Conservation (phyloP, 2,888 invertebrate genomes). For the Sarcophaga rosellei region DNA sequence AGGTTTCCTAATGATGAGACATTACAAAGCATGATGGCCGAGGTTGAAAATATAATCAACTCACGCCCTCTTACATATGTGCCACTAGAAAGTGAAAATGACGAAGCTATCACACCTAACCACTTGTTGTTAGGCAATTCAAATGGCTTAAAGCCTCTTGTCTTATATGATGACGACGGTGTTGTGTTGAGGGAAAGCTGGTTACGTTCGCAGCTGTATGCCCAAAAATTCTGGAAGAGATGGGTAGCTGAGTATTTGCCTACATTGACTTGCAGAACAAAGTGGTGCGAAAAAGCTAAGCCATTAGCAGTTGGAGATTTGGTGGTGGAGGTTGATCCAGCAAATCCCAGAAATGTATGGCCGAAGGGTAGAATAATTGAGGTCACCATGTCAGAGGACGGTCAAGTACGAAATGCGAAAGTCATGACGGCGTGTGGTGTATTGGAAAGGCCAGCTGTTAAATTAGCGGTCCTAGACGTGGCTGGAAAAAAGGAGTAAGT, state of each 20-base stretch:
- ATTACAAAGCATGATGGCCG: neutral
- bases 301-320: conserved; percentile 25
- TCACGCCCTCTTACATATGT: conserved; percentile 38
- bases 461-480: conserved; percentile 15
- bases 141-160: conserved; percentile 12
- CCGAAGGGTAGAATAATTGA: neutral
- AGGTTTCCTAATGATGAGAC: conserved; percentile 29
- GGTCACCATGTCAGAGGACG: conserved; percentile 13
- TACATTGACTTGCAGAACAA: conserved; percentile 28
- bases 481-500: conserved; percentile 22
- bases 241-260: conserved; percentile 39
- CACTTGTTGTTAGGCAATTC: conserved; percentile 5
- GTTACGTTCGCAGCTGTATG: conserved; percentile 26
- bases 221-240: conserved; percentile 23
- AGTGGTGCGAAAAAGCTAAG: conserved; percentile 35
- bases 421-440: conserved; percentile 29
- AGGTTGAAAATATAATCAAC: too few relatives aligned
- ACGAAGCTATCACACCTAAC: conserved; percentile 17
- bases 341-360: too few relatives aligned
- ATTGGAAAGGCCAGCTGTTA: conserved; percentile 4
- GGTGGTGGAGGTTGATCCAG: neutral
- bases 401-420: conserved; percentile 45
- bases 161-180: conserved; percentile 7
- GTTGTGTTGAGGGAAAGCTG: conserved; percentile 9
- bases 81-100: conserved; percentile 46